Evolutionary conservation across 2,113 vertebrate species (phyloP).

Genomic region (Chaetorhynchus papuensis): DNA sequence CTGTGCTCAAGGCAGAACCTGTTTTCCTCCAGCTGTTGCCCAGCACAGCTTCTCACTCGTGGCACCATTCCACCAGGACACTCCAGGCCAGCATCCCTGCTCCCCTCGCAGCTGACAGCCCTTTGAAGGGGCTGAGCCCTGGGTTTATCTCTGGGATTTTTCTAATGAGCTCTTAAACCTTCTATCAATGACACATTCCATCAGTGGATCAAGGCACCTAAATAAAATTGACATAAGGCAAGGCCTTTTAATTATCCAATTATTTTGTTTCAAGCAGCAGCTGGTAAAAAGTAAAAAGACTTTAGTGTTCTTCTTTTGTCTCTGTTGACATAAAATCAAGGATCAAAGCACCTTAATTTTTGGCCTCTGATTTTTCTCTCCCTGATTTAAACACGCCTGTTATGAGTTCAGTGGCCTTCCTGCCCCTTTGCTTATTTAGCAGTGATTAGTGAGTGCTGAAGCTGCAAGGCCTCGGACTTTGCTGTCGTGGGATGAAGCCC

Average conservation of each 20-base stretch:
- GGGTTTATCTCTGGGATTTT: slow-evolving; percentile 20
- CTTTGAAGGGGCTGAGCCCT: slow-evolving; percentile 37
- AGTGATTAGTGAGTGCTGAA: slow-evolving; percentile 35
- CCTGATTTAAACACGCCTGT: slow-evolving; percentile 48
- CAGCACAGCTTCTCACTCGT: background rate
- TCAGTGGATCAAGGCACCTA: slow-evolving; percentile 68
- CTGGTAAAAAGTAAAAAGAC: slow-evolving; percentile 62
- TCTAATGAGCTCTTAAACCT: slow-evolving; percentile 60
- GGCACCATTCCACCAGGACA: background rate
- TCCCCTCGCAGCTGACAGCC: background rate
- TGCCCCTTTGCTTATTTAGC: slow-evolving; percentile 34
- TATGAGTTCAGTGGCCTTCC: slow-evolving; percentile 49
- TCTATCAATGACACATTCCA: slow-evolving; percentile 67
- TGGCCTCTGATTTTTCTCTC: slow-evolving; percentile 56
- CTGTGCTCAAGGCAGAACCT: background rate
- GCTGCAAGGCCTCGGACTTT: background rate
- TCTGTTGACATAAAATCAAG: slow-evolving; percentile 65
- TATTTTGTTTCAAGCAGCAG: slow-evolving; percentile 70
- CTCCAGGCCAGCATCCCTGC: background rate
- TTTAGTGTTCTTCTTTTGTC: slow-evolving; percentile 57
- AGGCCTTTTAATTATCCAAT: slow-evolving; percentile 76
- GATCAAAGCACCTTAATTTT: slow-evolving; percentile 65
- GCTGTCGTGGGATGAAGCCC: background rate
- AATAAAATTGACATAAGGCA: slow-evolving; percentile 68
- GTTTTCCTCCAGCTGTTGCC: background rate